A percentile compares a stretch with the other conserved stretches of the same genome.
Evolutionary conservation across 1,140 invertebrate species (phyloP).

Genomic region (Papilio xuthus): DNA sequence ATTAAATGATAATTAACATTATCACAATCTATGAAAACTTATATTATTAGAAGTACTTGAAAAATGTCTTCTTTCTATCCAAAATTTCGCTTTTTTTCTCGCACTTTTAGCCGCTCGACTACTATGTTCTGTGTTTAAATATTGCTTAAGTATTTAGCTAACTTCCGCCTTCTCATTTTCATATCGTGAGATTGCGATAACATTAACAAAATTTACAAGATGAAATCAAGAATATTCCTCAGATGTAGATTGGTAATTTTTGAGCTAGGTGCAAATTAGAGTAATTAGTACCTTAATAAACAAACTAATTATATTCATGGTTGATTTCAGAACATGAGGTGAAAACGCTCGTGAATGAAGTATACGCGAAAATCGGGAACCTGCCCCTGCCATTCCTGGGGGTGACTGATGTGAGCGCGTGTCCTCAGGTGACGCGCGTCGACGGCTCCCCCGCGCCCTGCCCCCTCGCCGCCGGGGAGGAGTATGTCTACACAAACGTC

Average conservation of each 20-base stretch:
- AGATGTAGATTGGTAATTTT: background rate
- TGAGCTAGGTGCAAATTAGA: background rate
- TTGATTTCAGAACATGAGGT: conserved; percentile 73
- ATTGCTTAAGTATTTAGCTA: too few species aligned
- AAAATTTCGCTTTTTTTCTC: too few species aligned
- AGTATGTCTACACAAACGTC: conserved; percentile 57
- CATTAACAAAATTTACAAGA: too few species aligned
- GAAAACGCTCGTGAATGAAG: conserved; percentile 72
- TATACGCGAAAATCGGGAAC: conserved; percentile 77
- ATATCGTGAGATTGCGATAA: too few species aligned
- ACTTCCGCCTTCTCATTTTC: too few species aligned
- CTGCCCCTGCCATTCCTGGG: conserved; percentile 84
- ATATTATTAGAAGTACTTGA: too few species aligned
- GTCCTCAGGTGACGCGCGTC: conserved; percentile 76
- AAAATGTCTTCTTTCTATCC: too few species aligned
- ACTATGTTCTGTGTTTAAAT: too few species aligned
- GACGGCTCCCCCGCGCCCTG: conserved; percentile 65
- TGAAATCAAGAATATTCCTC: too few species aligned
- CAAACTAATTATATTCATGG: background rate
- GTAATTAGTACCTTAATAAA: background rate
- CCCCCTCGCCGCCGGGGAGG: conserved; percentile 49
- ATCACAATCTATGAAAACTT: too few species aligned
- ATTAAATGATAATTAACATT: too few species aligned
- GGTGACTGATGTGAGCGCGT: conserved; percentile 82
- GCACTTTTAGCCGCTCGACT: too few species aligned